Evolutionary conservation across 1,140 invertebrate species (phyloP), one percentile per base, ranked within the genome.

Genomic region (Leptoteleia sp.): DNA sequence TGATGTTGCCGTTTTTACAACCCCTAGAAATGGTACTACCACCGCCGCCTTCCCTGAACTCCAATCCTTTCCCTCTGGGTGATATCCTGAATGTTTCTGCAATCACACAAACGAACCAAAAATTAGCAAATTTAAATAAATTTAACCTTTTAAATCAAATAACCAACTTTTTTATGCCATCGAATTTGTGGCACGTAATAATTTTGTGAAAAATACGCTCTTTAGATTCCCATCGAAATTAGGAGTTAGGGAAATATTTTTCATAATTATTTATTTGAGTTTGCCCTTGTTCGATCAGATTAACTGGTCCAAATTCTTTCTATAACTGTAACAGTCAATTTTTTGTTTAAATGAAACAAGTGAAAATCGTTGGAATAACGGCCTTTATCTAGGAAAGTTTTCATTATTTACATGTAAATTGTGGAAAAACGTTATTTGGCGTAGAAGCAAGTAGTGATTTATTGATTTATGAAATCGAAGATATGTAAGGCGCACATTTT

Each of bases 81-180:
- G 84, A 89, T 89, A 89, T 88, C 88, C 87, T 89, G 88, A 84
- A 89, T 89, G 85, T 89, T 89, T 89, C 88, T 89, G 83, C 0
- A 82, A 87, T n/a, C n/a, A n/a, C n/a, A n/a, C n/a, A n/a, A n/a
- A n/a, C n/a, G n/a, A 25, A 6, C 22, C 22, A 25, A 25, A 3
- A 25, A 25, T 3, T 25, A 3, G 3, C 22, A 25, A 25, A 25
- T 25, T 25, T 6, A 25, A 25, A n/a, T n/a, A 25, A 25, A 3
- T 25, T 6, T 3, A 3, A 25, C 3, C 3, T 25, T 3, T 25
- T 25, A 6, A 25, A 25, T 6, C 22, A 25, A 25, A 25, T 3
- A 3, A 25, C 22, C 22, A 25, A 3, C 3, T 7, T 8, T 7
- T 8, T 29, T 29, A 29, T 29, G 4, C 4, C 16, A 59, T 37